Conservation (phyloP, 2,113 vertebrate species). For the Alouatta palliata region DNA sequence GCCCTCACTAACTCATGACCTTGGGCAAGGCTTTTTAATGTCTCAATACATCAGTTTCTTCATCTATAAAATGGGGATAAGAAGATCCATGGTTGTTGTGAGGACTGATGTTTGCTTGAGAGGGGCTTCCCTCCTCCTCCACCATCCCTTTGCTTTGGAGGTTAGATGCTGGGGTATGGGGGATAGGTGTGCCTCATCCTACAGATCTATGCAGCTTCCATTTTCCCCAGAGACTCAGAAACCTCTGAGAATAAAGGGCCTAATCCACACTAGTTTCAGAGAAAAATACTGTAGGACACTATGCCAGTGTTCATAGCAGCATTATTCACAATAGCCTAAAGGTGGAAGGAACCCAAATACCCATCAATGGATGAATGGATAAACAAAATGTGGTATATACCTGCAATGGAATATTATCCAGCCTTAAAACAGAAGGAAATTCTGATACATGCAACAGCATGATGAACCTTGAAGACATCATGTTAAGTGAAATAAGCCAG, state of each 20-base stretch:
- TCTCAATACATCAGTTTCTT: background rate
- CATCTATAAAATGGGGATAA: background rate
- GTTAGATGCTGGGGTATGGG: background rate
- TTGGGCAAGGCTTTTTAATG: background rate
- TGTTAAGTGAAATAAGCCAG: background rate
- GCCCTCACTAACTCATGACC: background rate
- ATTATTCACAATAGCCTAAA: slow-evolving; percentile 16
- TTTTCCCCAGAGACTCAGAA: background rate
- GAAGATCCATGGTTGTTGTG: background rate
- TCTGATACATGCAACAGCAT: background rate
- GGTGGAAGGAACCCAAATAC: background rate
- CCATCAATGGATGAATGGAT: background rate
- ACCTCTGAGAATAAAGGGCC: background rate
- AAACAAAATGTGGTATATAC: background rate
- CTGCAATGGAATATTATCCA: background rate
- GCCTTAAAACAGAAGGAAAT: background rate
- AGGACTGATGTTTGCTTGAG: background rate
- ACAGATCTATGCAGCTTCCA: background rate
- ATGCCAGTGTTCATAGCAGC: background rate
- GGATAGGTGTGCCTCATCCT: background rate
- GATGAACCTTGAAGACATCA: background rate
- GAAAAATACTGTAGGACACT: background rate
- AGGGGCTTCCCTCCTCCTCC: background rate
- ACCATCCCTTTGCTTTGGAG: background rate
- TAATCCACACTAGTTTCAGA: background rate